phyloP scores from a whole-genome alignment of 2,113 vertebrate species.

The Poicephalus gulielmi region DNA sequence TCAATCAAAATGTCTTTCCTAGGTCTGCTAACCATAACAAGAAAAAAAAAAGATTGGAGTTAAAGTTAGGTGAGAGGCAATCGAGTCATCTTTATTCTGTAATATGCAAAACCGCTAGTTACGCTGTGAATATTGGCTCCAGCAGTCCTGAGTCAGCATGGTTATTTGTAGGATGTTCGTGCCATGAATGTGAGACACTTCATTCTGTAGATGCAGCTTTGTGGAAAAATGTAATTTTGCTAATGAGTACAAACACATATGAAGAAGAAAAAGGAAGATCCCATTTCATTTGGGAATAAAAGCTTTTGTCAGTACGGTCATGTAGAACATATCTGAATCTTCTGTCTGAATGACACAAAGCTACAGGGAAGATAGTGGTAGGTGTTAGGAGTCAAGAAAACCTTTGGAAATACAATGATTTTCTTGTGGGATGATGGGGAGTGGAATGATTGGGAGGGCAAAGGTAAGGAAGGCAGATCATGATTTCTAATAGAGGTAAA shows the following conservation, averaged over 20 bases:
- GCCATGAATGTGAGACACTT: neutral
- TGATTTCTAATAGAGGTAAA: neutral
- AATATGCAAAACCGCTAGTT: neutral
- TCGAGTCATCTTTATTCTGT: neutral
- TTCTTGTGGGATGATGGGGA: neutral
- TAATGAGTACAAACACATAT: neutral
- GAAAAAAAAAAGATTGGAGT: neutral
- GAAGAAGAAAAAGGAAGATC: neutral
- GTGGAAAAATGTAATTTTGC: neutral
- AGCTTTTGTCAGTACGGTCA: neutral
- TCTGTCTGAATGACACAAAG: neutral
- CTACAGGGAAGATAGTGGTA: neutral
- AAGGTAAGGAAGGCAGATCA: neutral
- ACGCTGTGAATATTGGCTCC: neutral
- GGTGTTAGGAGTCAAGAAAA: neutral
- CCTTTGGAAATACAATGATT: neutral
- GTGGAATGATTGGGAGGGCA: neutral
- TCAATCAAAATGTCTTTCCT: neutral
- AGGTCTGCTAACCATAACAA: neutral
- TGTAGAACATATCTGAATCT: neutral
- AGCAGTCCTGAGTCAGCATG: neutral
- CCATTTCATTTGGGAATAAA: neutral
- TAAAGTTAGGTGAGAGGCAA: neutral
- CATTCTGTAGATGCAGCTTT: neutral
- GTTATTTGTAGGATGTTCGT: neutral